Evolutionary conservation across 2,888 invertebrate species (phyloP), one percentile per base, ranked within the genome.

Genomic region (Harmothoe impar): DNA sequence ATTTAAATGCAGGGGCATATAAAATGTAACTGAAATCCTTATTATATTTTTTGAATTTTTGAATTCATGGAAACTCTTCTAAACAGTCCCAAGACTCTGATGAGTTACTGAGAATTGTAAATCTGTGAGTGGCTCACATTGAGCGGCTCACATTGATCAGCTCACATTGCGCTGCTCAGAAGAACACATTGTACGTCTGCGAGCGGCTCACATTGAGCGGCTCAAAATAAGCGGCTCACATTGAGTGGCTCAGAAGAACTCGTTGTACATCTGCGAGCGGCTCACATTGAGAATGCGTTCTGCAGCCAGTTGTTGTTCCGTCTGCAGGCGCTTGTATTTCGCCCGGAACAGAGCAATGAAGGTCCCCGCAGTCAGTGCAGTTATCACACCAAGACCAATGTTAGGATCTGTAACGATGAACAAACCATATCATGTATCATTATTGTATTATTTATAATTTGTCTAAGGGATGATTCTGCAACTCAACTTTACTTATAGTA

Each of bases 311-410:
- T 92, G 93, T 68, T 94, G 92, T 91, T 95, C 95, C 0, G 94
- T 94, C 85, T 93, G 93, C 89, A 95, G 90, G 43, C 95, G 92
- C 89, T 93, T 93, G 92, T 95, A 95, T 54, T 94, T 93, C 12
- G 94, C 94, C 90, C 93, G 94, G 92, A 95, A 95, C 86, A 93
- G 93, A 12, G 93, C 77, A 33, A 94, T 93, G 25, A 95, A 91
- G 5, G 94, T 62, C n/a, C 94, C 90, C 7, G 94, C 92, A n/a
- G 93, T 92, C 15, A 94, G 51, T 3, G 93, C 93, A 43, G 94
- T 93, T 12, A 94, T 90, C 1, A 93, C 93, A 90, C 93, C 92
- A 43, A 94, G 91, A 62, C 93, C 93, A n/a, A 95, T 81, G 68
- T 93, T 93, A 7, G 95, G 94, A 25, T 93, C 95, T 95, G 94